Percentiles rank a stretch among this genome's conserved stretches.
Conservation (phyloP, 2,888 invertebrate species). For the Nebria brevicollis region DNA sequence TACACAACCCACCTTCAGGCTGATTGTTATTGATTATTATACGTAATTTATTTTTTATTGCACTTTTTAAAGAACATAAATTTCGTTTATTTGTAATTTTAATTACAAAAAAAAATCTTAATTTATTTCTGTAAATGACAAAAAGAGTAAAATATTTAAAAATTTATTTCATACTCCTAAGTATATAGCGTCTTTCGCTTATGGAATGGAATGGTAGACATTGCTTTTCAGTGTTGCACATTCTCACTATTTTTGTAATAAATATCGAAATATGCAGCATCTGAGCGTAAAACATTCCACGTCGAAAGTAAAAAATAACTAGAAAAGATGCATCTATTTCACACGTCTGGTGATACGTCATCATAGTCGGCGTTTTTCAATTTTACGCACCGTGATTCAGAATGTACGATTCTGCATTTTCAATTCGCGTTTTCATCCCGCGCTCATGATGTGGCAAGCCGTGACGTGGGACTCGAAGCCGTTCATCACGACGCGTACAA, state of each 20-base stretch:
- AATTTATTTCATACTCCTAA: no score
- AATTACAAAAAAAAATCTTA: no score
- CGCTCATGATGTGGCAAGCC: neutral
- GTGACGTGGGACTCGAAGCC: neutral
- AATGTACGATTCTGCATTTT: constrained; percentile 50
- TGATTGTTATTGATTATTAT: no score
- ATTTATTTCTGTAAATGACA: no score
- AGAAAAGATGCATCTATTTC: constrained; percentile 9
- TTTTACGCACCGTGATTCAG: constrained; percentile 57
- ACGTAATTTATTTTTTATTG: neutral
- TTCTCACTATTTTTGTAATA: neutral
- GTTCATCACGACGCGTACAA: constrained; percentile 17
- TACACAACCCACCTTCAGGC: neutral
- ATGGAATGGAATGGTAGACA: no score
- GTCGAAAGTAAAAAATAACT: neutral
- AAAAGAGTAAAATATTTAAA: no score
- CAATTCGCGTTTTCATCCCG: constrained; percentile 51
- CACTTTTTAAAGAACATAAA: no score
- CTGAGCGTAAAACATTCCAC: neutral
- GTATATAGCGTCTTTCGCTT: no score
- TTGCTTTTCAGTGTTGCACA: no score
- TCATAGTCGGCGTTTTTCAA: constrained; percentile 57
- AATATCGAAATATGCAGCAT: neutral
- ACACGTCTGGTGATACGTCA: constrained; percentile 54
- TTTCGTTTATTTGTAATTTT: no score